These are phyloP conservation scores for Aleiodes testaceus DNA, from an alignment of 2,888 invertebrate species.

Conservation along the genomic window DNA sequence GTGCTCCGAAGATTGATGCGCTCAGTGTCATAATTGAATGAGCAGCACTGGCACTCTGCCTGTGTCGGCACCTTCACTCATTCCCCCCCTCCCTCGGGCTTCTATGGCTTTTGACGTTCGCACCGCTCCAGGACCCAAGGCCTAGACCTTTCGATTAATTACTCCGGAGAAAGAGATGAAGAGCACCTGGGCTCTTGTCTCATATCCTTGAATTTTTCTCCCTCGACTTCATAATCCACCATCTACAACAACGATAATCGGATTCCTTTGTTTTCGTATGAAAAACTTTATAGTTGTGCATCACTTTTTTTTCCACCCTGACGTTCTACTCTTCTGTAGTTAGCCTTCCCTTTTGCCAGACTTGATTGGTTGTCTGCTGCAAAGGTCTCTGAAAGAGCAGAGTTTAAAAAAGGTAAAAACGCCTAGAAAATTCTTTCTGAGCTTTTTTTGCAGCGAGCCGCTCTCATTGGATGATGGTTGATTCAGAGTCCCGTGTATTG, in stretches of 20 bases:
- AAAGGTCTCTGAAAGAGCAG: conserved; percentile 30
- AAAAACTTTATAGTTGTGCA: conserved; percentile 10
- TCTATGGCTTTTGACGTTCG: conserved; percentile 52
- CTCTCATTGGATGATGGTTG: conserved; percentile 22
- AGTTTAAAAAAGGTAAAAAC: conserved; percentile 21
- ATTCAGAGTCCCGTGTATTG: conserved; percentile 35
- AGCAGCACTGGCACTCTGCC: conserved; percentile 57
- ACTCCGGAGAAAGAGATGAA: conserved; percentile 42
- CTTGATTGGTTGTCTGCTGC: conserved; percentile 33
- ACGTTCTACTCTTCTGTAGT: conserved; percentile 5
- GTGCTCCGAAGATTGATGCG: conserved; percentile 65
- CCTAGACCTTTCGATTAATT: conserved; percentile 67
- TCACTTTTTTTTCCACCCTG: conserved; percentile 2
- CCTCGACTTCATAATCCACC: conserved; percentile 18
- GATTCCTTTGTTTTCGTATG: conserved; percentile 25
- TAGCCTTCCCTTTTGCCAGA: conserved; percentile 27
- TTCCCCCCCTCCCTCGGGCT: conserved; percentile 52
- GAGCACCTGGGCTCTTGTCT: conserved; percentile 58
- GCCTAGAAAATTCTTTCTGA: conserved; percentile 42
- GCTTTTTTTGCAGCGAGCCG: conserved; percentile 39
- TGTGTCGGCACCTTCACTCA: conserved; percentile 57
- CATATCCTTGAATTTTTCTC: conserved; percentile 10
- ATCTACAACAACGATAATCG: conserved; percentile 30
- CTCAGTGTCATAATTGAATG: conserved; percentile 71
- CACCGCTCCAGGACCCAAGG: conserved; percentile 55